Percentiles rank a stretch among this genome's conserved stretches.
These are phyloP conservation scores for Polia nebulosa DNA, from an alignment of 2,888 invertebrate species.

Conservation along the genomic window DNA sequence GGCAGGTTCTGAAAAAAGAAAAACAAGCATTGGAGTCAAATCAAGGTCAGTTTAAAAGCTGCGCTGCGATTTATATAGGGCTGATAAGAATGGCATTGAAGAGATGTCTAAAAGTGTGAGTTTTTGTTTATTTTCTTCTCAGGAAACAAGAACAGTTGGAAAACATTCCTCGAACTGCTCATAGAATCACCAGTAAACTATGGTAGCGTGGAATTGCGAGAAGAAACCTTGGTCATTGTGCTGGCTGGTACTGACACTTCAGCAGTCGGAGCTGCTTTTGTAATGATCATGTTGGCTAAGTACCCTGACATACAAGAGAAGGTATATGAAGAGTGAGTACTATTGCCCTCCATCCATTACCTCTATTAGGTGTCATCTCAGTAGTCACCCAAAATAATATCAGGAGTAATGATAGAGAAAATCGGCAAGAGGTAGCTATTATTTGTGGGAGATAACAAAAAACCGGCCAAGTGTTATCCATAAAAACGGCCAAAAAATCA, in stretches of 20 bases:
- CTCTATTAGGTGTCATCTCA: no score
- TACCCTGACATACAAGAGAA: constrained; percentile 74
- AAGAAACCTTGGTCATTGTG: constrained; percentile 74
- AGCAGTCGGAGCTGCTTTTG: constrained; percentile 72
- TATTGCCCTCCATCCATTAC: neutral
- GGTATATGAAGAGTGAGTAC: constrained; percentile 73
- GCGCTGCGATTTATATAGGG: no score
- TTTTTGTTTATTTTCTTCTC: neutral
- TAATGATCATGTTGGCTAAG: constrained; percentile 69
- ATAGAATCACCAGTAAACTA: constrained; percentile 68
- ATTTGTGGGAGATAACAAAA: no score
- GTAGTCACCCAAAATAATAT: no score
- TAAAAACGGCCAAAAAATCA: no score
- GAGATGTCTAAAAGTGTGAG: no score
- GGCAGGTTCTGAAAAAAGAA: constrained; percentile 8
- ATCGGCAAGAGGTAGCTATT: no score
- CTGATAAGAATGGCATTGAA: no score
- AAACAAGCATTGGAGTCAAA: neutral
- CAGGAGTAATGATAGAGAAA: no score
- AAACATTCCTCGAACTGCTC: constrained; percentile 72
- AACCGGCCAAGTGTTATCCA: no score
- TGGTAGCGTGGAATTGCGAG: constrained; percentile 69
- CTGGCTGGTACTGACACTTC: constrained; percentile 79
- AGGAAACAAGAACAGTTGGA: constrained; percentile 41
- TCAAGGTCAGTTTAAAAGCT: constrained; percentile 5